These are phyloP conservation scores for Limenitis camilla DNA, from an alignment of 2,888 invertebrate genomes.

Conservation along the genomic window DNA sequence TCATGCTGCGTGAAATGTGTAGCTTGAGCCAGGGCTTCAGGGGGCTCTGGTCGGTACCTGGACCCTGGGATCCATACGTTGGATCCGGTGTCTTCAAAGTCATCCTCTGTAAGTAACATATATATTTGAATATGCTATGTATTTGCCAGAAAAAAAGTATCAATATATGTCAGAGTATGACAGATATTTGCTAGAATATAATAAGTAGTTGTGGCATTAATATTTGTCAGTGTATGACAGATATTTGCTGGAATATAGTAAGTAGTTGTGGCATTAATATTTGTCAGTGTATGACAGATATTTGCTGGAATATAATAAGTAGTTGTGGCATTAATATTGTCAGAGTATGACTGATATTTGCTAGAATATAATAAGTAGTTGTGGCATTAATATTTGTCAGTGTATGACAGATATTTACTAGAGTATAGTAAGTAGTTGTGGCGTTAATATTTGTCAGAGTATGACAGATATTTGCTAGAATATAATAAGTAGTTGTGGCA, in stretches of 20 bases:
- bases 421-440: no score
- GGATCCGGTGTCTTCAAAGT: constrained; percentile 75
- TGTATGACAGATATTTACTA: neutral
- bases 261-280: no score
- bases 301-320: neutral
- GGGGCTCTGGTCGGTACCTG: constrained; percentile 86
- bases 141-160: neutral
- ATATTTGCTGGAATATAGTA: neutral
- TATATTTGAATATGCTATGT: neutral
- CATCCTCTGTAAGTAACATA: constrained; percentile 76
- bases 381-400: no score
- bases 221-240: no score
- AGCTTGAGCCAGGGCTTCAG: constrained; percentile 82
- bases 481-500: no score
- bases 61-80: constrained; percentile 70
- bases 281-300: neutral
- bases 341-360: neutral
- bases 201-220: no score
- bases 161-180: no score
- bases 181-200: no score
- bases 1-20: constrained; percentile 88
- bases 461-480: neutral
- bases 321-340: no score
- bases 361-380: neutral
- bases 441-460: no score